Percentiles rank a stretch among this genome's conserved stretches.
Conservation (phyloP, 1,140 invertebrate species). For the Melanaphis sacchari region DNA sequence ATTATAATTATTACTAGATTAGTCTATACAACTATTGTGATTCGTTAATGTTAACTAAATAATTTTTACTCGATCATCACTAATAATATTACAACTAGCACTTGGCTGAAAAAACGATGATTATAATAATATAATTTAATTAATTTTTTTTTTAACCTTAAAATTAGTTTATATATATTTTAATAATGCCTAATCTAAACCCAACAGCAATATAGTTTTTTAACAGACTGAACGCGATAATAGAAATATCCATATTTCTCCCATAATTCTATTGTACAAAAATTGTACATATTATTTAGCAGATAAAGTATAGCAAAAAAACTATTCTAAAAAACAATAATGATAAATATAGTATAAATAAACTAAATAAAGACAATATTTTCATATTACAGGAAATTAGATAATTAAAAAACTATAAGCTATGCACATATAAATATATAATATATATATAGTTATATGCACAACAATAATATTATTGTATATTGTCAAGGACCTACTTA, state of each 20-base stretch:
- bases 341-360: not conserved
- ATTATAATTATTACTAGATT: conserved; percentile 11
- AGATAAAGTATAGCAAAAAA: not conserved
- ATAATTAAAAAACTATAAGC: not conserved
- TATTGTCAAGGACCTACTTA: not conserved
- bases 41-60: not conserved
- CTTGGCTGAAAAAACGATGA: conserved; percentile 8
- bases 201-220: not conserved
- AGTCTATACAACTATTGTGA: conserved; percentile 13
- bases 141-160: not conserved
- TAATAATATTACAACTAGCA: not conserved
- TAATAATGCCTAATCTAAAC: conserved; percentile 3
- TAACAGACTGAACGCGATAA: not conserved
- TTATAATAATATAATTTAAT: not conserved
- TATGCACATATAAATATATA: no score
- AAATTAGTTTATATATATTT: conserved; percentile 21
- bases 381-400: not conserved
- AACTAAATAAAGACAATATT: conserved; percentile 2
- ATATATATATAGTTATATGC: not conserved
- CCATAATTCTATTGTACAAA: not conserved
- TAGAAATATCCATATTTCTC: conserved; percentile 11
- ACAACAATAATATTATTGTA: not conserved
- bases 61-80: not conserved
- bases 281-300: conserved; percentile 2
- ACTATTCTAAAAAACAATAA: conserved; percentile 13